These are phyloP conservation scores for Thunnus maccoyii DNA, from an alignment of 2,113 vertebrate species.

Conservation along the genomic window DNA sequence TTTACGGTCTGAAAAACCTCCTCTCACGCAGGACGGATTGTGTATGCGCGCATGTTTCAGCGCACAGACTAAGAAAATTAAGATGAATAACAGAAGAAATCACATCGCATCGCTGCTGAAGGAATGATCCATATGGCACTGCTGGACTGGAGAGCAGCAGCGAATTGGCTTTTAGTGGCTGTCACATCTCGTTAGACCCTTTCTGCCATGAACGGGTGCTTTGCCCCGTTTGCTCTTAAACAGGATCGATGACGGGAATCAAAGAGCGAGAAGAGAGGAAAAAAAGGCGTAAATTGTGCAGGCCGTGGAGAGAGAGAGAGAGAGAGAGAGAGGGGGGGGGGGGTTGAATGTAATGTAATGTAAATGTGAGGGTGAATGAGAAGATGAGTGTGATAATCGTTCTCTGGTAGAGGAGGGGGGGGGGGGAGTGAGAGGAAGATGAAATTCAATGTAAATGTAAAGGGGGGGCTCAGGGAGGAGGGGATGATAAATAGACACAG, in stretches of 20 bases:
- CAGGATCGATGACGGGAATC: conserved; percentile 69
- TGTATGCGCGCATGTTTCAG: neutral
- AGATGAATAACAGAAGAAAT: conserved; percentile 48
- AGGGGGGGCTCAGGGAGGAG: neutral
- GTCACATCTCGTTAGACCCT: conserved; percentile 67
- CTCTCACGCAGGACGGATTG: neutral
- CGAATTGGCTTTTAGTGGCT: conserved; percentile 60
- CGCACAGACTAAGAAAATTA: conserved; percentile 6
- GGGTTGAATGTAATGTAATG: neutral
- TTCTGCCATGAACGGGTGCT: conserved; percentile 52
- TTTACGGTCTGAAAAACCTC: neutral
- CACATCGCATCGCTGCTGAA: conserved; percentile 3
- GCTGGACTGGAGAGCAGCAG: conserved; percentile 14
- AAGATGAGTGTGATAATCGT: conserved; percentile 24
- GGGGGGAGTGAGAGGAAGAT: neutral
- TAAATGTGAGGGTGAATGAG: conserved; percentile 11
- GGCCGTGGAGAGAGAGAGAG: neutral
- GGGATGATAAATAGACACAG: neutral
- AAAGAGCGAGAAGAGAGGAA: conserved; percentile 19
- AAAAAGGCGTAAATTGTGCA: conserved; percentile 17
- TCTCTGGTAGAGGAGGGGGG: conserved; percentile 3
- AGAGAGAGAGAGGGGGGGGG: neutral
- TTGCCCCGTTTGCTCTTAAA: conserved; percentile 67
- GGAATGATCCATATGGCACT: conserved; percentile 54
- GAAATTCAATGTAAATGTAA: neutral